phyloP scores from a whole-genome alignment of 1,140 invertebrate species.

The Nasonia longicornis region DNA sequence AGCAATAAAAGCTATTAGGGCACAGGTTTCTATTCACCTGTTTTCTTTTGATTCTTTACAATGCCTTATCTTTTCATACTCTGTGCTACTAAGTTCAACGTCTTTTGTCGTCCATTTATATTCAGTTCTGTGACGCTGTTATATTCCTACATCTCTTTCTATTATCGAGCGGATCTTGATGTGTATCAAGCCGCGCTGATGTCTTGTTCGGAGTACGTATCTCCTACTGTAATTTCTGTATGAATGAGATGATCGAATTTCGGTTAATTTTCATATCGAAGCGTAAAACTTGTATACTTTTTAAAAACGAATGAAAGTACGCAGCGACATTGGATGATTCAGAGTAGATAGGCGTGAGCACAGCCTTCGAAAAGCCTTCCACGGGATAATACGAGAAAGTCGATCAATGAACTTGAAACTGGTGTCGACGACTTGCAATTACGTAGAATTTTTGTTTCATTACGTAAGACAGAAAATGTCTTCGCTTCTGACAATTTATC shows the following conservation, averaged over 20 bases:
- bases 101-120: neutral
- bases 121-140: neutral
- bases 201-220: neutral
- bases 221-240: neutral
- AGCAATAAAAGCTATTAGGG: conserved; percentile 3
- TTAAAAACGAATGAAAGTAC: too few species aligned
- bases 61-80: neutral
- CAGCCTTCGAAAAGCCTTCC: too few species aligned
- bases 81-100: conserved; percentile 37
- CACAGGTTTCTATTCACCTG: neutral
- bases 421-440: neutral
- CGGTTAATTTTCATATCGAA: too few species aligned
- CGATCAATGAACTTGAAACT: neutral
- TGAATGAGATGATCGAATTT: neutral
- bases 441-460: neutral
- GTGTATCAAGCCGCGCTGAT: neutral
- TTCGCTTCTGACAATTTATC: too few species aligned
- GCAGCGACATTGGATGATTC: too few species aligned
- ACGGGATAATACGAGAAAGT: neutral
- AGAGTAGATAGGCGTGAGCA: too few species aligned
- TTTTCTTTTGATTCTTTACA: neutral
- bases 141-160: too few species aligned
- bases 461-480: too few species aligned
- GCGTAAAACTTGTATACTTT: too few species aligned
- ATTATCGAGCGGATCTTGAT: too few species aligned